Evolutionary conservation across 2,888 invertebrate species (phyloP), one percentile per base, ranked within the genome.

Genomic region (Podotricha telesiphe): DNA sequence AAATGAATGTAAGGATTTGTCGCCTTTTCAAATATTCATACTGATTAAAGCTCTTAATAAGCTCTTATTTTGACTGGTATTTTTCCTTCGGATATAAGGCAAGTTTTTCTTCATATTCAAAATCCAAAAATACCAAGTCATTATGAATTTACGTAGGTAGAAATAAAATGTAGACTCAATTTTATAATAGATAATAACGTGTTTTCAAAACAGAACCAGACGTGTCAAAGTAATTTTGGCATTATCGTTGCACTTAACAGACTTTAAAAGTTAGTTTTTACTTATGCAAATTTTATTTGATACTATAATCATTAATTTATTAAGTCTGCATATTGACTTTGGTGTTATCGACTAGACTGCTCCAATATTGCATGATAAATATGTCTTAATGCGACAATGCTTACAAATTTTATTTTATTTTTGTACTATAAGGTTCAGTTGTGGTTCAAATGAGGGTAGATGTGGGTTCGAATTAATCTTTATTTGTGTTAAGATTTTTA

Each of bases 271-370:
- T 37, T 47, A 56, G 13, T 55, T 55, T 56, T 17, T 48, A 47
- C 20, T n/a, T 37, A 65, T 47, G 65, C 56, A 56, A 65, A 65
- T 65, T 58, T 47, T 20, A 10, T 19, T 56, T 13, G 65, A 65
- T 65, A 65, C 7, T 22, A 17, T 34, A 65, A 56, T 65, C 65
- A n/a, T 4, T 53, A 48, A 56, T 56, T 56, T 56, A 65, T 53
- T 58, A n/a, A 13, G 53, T 53, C 64, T 65, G 53, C 28, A 45
- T 20, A 20, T 48, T 48, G 20, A 34, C 37, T 47, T 6, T 37
- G n/a, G n/a, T n/a, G 56, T 19, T 65, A 56, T 65, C 48, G 37
- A 17, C 20, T 40, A 20, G 45, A 47, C 51, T 45, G 28, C n/a
- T n/a, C 20, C 8, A 28, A n/a, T 28, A 53, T 22, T 40, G 10